Conservation (phyloP, 2,113 vertebrate species). For the Poecilia latipinna region DNA sequence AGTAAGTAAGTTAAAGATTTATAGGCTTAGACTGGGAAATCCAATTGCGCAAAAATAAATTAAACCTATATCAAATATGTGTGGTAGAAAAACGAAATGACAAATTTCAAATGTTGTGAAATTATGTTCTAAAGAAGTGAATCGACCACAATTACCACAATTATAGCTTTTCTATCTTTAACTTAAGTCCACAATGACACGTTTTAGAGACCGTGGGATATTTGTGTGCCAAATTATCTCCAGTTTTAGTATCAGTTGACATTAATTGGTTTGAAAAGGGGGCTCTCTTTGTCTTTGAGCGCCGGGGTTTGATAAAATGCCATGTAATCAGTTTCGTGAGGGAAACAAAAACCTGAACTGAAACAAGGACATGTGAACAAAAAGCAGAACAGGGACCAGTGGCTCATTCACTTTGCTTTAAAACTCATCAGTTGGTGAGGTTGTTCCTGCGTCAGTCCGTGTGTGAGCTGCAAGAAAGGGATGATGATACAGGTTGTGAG, state of each 20-base stretch:
- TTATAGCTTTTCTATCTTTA: no score
- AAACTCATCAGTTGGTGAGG: background rate
- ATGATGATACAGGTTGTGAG: constrained; percentile 11
- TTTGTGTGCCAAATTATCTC: background rate
- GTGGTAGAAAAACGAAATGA: no score
- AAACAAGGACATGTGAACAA: background rate
- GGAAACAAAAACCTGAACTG: constrained; percentile 15
- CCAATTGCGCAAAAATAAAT: no score
- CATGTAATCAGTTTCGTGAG: background rate
- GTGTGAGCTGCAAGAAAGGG: background rate
- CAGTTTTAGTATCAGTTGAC: background rate
- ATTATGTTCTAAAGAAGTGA: no score
- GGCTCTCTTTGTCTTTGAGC: background rate
- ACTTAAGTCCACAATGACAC: background rate
- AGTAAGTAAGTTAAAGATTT: no score
- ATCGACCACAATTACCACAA: no score
- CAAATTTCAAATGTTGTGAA: no score
- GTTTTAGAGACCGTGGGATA: constrained; percentile 1
- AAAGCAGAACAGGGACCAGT: constrained; percentile 22
- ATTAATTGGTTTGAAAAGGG: background rate
- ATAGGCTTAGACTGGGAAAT: no score
- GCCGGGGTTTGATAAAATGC: background rate
- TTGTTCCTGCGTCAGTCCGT: constrained; percentile 8
- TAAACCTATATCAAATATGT: no score
- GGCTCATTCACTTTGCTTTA: background rate